Base-by-base conservation (phyloP, 2,113 vertebrate species). In the Poeciliopsis retropinna region DNA sequence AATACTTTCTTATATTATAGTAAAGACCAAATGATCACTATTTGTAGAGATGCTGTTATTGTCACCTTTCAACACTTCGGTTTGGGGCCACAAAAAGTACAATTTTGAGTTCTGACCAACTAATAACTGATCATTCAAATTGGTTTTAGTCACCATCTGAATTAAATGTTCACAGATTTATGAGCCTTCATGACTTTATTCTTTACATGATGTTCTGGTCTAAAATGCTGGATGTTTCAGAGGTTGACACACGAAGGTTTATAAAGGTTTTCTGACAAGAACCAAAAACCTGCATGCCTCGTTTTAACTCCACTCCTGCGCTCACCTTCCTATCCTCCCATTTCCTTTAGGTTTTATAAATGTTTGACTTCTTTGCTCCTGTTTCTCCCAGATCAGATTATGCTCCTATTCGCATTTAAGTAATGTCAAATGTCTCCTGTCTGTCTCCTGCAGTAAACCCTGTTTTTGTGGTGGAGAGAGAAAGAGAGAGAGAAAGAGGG, bases 381-480 rank as follows among this genome's bases (percentile, higher is more conserved):
- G 12, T 39, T 32, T 39, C 13, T 27, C 34, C 22, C 19, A 44
- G 41, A 13, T 47, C 72, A 67, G 37, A n/a, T 64, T 17, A 17
- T 1, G 12, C 5, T 32, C 54, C 71, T 19, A 7, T 39, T 34
- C 65, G 54, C 39, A 51, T 69, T 51, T 63, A 73, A 27, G 72
- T 15, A 14, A 17, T 67, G 32, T 64, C 72, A 54, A 28, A 76
- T 73, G 11, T 30, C 31, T 77, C 13, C 83, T 84, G 64, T 80
- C 28, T 89, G 72, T 83, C 61, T 81, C 78, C 82, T 66, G 78
- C 90, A 92, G 89, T 93, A 93, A 92, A 85, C 22, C 74, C 78
- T 39, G 5, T 77, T 75, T 80, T 70, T 76, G 72, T 73, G 80
- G 81, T 83, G 79, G 81, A 86, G 51, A 57, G 22, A n/a, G 51